These are phyloP conservation scores for Sardinella longiceps DNA, from an alignment of 2,797 vertebrate species.

Conservation along the genomic window DNA sequence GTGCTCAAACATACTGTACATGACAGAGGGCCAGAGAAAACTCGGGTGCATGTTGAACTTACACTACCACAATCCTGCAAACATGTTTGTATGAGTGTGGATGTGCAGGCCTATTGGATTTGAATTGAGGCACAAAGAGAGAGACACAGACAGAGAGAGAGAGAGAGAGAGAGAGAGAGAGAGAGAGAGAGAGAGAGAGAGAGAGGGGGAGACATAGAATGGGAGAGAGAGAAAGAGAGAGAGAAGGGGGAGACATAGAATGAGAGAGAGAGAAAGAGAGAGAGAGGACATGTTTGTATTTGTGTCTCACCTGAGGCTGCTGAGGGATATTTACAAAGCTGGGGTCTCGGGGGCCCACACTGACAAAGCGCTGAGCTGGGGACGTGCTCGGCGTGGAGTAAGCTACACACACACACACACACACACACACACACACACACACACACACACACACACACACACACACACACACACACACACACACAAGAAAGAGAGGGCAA, in stretches of 20 bases:
- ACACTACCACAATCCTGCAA: too few species aligned
- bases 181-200: too few species aligned
- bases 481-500: neutral
- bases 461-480: conserved; percentile 34
- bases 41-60: too few species aligned
- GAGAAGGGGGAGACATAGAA: neutral
- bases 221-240: neutral
- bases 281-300: neutral
- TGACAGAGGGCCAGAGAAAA: too few species aligned
- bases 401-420: conserved; percentile 74
- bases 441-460: conserved; percentile 50
- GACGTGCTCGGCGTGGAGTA: conserved; percentile 98
- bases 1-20: too few species aligned
- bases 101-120: too few species aligned
- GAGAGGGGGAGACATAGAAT: too few species aligned
- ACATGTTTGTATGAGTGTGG: too few species aligned
- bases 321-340: conserved; percentile 99
- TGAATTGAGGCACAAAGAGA: too few species aligned
- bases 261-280: neutral
- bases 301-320: conserved; percentile 91
- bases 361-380: conserved; percentile 98
- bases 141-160: neutral
- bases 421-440: conserved; percentile 6
- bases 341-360: conserved; percentile 97
- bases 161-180: too few species aligned